These are phyloP conservation scores for Pachycephala philippinensis DNA, from an alignment of 2,113 vertebrate species.

Conservation along the genomic window DNA sequence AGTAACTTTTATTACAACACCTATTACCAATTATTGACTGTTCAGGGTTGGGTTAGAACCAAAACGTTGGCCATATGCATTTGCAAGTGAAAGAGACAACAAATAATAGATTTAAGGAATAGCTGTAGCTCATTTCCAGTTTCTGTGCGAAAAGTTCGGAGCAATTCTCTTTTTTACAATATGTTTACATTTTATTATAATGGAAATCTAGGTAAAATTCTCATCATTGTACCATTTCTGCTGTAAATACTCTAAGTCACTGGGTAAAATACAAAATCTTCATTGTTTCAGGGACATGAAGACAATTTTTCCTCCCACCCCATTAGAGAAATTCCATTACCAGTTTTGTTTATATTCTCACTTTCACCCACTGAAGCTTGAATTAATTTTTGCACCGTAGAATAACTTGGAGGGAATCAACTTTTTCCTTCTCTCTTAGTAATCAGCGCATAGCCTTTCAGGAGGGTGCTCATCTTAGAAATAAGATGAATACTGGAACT, in stretches of 20 bases:
- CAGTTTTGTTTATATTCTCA: neutral
- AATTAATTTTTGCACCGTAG: neutral
- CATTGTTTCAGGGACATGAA: neutral
- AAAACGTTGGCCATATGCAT: fast-evolving
- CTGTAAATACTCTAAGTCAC: neutral
- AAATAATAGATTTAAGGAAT: neutral
- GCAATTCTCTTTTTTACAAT: neutral
- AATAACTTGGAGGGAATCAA: neutral
- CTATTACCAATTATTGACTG: neutral
- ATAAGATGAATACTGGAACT: neutral
- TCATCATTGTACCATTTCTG: neutral
- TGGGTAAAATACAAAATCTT: neutral
- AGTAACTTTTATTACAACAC: neutral
- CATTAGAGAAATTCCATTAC: neutral
- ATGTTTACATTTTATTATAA: neutral
- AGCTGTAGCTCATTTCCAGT: neutral
- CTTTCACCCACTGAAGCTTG: neutral
- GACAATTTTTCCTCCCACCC: neutral
- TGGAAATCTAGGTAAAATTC: neutral
- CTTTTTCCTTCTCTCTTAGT: neutral
- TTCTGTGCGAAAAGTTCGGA: neutral
- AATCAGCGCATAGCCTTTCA: neutral
- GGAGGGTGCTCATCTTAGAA: neutral
- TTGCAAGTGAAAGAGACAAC: neutral
- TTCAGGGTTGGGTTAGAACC: neutral